A percentile compares a stretch with the other conserved stretches of the same genome.
Conservation (phyloP, 23 tunicate species). For the Styela clava region DNA sequence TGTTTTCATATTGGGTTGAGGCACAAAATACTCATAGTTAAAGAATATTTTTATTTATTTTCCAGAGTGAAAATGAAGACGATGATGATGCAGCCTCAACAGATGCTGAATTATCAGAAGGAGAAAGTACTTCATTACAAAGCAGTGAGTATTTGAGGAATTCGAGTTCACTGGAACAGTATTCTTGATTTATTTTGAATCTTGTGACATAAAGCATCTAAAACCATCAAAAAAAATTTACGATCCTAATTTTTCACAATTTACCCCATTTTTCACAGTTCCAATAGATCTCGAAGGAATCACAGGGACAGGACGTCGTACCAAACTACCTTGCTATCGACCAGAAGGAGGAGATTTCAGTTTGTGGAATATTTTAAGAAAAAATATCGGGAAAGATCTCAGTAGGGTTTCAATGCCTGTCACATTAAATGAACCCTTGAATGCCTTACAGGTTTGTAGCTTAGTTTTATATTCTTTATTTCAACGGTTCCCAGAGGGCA, state of each 20-base stretch:
- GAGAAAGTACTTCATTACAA: conserved; percentile 53
- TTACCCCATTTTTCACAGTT: conserved; percentile 2
- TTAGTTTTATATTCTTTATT: too few relatives aligned
- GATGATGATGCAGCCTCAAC: conserved; percentile 68
- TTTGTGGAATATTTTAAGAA: conserved; percentile 86
- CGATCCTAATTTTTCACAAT: too few relatives aligned
- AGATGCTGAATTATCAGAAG: conserved; percentile 65
- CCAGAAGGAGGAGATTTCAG: conserved; percentile 61
- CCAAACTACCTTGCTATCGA: conserved; percentile 47
- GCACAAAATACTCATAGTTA: too few relatives aligned
- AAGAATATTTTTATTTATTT: too few relatives aligned
- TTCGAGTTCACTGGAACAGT: too few relatives aligned
- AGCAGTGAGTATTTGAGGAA: conserved; percentile 54
- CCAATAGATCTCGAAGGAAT: not conserved
- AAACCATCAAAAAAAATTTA: too few relatives aligned
- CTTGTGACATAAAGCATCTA: too few relatives aligned
- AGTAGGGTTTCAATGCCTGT: conserved; percentile 99
- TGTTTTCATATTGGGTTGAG: too few relatives aligned
- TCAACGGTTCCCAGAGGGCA: too few relatives aligned
- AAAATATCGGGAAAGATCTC: conserved; percentile 95
- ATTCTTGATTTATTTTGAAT: not conserved
- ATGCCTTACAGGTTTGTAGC: conserved; percentile 79
- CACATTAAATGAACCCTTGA: conserved; percentile 87
- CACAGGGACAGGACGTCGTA: conserved; percentile 33
- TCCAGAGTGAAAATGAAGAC: conserved; percentile 31